phyloP scores from a whole-genome alignment of 2,113 vertebrate genomes.

The Triplophysa siluroides region DNA sequence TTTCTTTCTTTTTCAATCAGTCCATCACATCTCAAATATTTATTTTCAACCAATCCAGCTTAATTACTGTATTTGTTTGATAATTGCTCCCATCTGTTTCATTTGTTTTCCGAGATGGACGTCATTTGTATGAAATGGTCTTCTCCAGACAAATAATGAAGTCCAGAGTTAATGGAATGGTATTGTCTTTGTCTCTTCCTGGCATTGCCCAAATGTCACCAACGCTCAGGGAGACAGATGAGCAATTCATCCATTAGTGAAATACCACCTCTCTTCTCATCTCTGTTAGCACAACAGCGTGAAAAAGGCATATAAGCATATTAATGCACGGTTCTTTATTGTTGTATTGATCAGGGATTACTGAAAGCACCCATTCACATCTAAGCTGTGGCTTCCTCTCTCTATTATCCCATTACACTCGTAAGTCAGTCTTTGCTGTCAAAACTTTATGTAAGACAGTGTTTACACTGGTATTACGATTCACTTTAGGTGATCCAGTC shows the following conservation, averaged over 20 bases:
- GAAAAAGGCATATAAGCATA: slow-evolving; percentile 36
- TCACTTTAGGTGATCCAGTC: too few species aligned
- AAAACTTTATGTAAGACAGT: background rate
- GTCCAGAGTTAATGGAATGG: slow-evolving; percentile 46
- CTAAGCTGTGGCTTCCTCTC: background rate
- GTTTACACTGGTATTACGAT: background rate
- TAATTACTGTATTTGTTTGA: slow-evolving; percentile 43
- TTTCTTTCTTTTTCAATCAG: background rate
- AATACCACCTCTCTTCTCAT: slow-evolving; percentile 33
- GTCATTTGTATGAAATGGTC: slow-evolving; percentile 16
- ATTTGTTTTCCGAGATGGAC: slow-evolving; percentile 36
- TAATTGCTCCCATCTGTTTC: slow-evolving; percentile 40
- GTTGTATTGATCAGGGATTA: slow-evolving; percentile 36
- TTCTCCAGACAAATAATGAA: slow-evolving; percentile 36
- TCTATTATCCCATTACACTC: slow-evolving; percentile 3
- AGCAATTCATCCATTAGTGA: slow-evolving; percentile 47
- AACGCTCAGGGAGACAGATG: slow-evolving; percentile 42
- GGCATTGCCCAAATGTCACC: slow-evolving; percentile 50
- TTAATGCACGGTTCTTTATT: slow-evolving; percentile 34
- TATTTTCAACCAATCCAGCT: slow-evolving; percentile 4
- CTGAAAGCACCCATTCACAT: slow-evolving; percentile 34
- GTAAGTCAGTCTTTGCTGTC: slow-evolving; percentile 16
- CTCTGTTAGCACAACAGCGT: slow-evolving; percentile 26
- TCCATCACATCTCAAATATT: background rate
- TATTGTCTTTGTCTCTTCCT: slow-evolving; percentile 44